These are phyloP conservation scores for Chlorodrepanis virens DNA, from an alignment of 2,113 vertebrate species.

Conservation along the genomic window DNA sequence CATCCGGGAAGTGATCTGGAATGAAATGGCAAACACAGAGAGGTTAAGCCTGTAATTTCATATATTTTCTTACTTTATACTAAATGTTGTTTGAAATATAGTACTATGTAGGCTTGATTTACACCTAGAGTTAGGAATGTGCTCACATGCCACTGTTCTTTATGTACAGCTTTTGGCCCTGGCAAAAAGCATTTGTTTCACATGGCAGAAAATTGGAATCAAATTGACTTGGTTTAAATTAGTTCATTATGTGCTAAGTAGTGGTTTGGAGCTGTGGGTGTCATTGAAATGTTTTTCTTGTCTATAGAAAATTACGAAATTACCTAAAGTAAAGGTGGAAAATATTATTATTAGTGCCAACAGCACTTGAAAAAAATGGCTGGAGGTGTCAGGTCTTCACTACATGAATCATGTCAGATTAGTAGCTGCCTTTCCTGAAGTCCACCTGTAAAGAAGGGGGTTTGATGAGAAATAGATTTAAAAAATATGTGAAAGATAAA, in stretches of 20 bases:
- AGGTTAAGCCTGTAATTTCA: neutral
- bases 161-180: neutral
- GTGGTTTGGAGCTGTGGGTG: slow-evolving; percentile 48
- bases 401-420: slow-evolving; percentile 31
- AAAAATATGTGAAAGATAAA: neutral
- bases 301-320: slow-evolving; percentile 48
- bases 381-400: slow-evolving; percentile 13
- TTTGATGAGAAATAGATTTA: slow-evolving; percentile 16
- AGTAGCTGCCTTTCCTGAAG: neutral
- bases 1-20: neutral
- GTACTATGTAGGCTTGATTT: neutral
- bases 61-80: neutral
- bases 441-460: neutral
- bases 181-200: slow-evolving; percentile 32
- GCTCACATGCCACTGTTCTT: slow-evolving; percentile 32
- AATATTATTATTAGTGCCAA: slow-evolving; percentile 35
- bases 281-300: slow-evolving; percentile 60
- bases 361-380: slow-evolving; percentile 43
- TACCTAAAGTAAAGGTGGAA: slow-evolving; percentile 51
- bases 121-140: neutral
- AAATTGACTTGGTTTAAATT: slow-evolving; percentile 51
- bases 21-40: neutral
- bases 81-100: neutral
- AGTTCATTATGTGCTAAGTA: slow-evolving; percentile 67
- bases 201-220: neutral